Evolutionary conservation across 2,797 vertebrate genomes (phyloP).

Genomic region (Discoglossus pictus): DNA sequence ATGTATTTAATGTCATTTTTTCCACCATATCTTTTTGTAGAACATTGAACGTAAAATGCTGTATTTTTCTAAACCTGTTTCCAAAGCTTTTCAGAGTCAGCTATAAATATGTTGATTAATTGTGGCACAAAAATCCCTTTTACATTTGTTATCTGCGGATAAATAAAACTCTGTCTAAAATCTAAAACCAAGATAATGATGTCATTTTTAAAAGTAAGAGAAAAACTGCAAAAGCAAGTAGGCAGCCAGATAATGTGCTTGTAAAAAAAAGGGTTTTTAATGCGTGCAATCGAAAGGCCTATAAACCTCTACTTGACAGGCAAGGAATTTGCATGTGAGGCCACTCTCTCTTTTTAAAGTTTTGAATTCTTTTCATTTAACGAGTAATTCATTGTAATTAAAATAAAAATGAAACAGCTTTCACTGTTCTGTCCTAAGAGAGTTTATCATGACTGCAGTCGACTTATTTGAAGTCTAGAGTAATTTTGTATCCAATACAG

Average conservation of each 20-base stretch:
- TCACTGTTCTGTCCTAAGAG: conserved; percentile 54
- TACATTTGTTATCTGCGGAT: conserved; percentile 11
- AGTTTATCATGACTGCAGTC: conserved; percentile 56
- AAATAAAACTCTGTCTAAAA: conserved; percentile 47
- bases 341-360: conserved; percentile 44
- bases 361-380: conserved; percentile 56
- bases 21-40: too few relatives aligned
- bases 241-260: conserved; percentile 51
- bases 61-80: too few relatives aligned
- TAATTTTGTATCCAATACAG: conserved; percentile 59
- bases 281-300: conserved; percentile 49
- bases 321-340: conserved; percentile 44
- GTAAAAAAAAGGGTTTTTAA: conserved; percentile 47
- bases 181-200: conserved; percentile 56
- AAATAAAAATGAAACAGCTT: conserved; percentile 67
- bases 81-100: too few relatives aligned
- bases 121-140: too few relatives aligned
- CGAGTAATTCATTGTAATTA: conserved; percentile 64
- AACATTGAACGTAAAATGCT: too few relatives aligned
- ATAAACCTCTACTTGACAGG: conserved; percentile 49
- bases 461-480: conserved; percentile 54
- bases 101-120: too few relatives aligned
- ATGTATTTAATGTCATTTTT: too few relatives aligned
- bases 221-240: conserved; percentile 48
- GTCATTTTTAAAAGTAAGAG: conserved; percentile 54